Base-by-base conservation (phyloP, 1,140 invertebrate species). In the Elymnias hypermnestra region DNA sequence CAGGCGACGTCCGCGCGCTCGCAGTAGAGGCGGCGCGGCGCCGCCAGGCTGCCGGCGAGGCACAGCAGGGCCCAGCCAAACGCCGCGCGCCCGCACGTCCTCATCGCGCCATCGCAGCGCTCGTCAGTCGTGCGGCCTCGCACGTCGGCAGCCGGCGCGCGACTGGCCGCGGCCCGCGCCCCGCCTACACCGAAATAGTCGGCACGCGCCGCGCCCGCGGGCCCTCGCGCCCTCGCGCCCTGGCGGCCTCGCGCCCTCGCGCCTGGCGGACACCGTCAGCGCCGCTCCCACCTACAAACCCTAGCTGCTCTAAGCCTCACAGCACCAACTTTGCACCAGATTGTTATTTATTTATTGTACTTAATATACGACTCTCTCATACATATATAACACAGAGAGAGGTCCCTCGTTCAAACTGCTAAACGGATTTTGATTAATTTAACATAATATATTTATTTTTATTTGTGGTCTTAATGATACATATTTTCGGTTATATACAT, bases 171-270 rank as follows among this genome's bases (percentile, higher is more conserved):
- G 23, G 26, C 26, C 26, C 26, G 26, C 69, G 70, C 70, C 53
- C 72, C 74, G 69, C 76, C 63, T 68, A 68, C 75, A 76, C 78
- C 66, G 71, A 83, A 83, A 83, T 83, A 83, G 75, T 77, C 72
- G 55, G 48, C 29, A 7, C 46, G 37, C 10, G 19, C 40, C 39
- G 29, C 42, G 9, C 9, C 26, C 26, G 26, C 26, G 9, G 26
- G n/a, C n/a, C n/a, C n/a, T n/a, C n/a, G 9, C 9, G 9, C 9
- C 25, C 9, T 12, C 7, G 9, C 26, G 26, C 23, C 26, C 9
- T 9, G 23, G 26, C 26, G 13, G 62, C 47, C 64, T 57, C 60
- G 56, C 68, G 63, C n/a, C n/a, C n/a, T n/a, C n/a, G n/a, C n/a
- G n/a, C n/a, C n/a, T n/a, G n/a, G n/a, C n/a, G n/a, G n/a, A n/a